Evolutionary conservation across 2,113 vertebrate species (phyloP).

Genomic region (Chloroceryle aenea): DNA sequence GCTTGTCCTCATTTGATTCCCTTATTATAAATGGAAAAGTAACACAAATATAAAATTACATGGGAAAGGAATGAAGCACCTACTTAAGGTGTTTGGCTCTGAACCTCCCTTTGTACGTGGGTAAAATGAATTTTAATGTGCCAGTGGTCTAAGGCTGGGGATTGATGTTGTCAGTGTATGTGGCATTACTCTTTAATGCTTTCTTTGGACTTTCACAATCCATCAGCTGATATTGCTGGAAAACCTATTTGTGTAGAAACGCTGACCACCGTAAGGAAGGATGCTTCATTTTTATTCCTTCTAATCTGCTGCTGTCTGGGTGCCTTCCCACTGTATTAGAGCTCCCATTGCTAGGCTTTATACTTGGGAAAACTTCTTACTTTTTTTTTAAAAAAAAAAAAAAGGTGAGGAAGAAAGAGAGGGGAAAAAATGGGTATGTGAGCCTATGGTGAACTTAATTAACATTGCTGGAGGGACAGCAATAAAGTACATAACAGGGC

Average conservation of each 20-base stretch:
- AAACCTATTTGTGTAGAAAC: neutral
- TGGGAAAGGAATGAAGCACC: neutral
- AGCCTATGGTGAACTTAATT: constrained; percentile 66
- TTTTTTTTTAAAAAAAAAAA: neutral
- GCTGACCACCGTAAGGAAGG: neutral
- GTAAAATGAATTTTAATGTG: neutral
- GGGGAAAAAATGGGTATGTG: neutral
- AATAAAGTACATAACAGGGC: constrained; percentile 41
- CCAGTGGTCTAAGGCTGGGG: neutral
- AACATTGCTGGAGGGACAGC: constrained; percentile 34
- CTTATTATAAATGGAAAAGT: neutral
- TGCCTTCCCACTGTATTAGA: neutral
- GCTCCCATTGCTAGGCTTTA: neutral
- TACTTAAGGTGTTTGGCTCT: neutral
- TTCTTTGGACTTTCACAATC: neutral
- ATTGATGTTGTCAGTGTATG: neutral
- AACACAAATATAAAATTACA: neutral
- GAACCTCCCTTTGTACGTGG: neutral
- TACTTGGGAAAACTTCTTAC: neutral
- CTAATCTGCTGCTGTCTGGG: neutral
- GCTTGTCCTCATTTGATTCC: neutral
- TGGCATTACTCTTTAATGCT: neutral
- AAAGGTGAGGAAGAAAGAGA: neutral
- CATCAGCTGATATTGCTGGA: neutral
- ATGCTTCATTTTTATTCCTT: neutral